Base-by-base conservation (phyloP, 1,140 invertebrate genomes). In the Teleopsis dalmanni region DNA sequence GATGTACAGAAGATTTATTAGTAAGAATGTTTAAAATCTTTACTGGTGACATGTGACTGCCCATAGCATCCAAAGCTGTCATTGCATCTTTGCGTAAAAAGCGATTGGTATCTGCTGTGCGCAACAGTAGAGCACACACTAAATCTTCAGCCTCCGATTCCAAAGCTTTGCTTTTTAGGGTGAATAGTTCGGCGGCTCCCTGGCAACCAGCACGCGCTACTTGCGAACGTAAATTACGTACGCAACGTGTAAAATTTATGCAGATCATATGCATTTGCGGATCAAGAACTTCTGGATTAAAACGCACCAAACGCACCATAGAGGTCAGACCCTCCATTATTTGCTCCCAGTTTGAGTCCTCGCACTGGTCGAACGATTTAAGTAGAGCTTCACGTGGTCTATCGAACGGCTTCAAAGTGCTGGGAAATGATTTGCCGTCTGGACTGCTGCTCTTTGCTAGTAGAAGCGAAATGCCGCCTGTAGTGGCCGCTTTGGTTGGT, bases 111-210 rank as follows among this genome's bases (percentile, higher is more conserved):
- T 97, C 94, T 0, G 89, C 88, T 31, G 88, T 88, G 56, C 92
- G 83, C 51, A 88, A 83, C 14, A 98, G 72, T 21, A 98, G 70
- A 7, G 85, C 80, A 18, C 78, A 80, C 0, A 83, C 81, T 47
- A 92, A 79, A 56, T 91, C 88, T 59, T 97, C 94, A 16, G 91
- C 70, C 70, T 97, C 93, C 75, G 90, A 63, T 43, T 96, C 92
- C 55, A 94, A 77, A 13, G 73, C 75, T 53, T 81, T 83, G 42
- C 78, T 83, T 64, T 80, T 79, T 10, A 79, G 66, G 1, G 73
- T 68, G 67, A 93, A 95, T 52, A 95, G 63, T 44, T 92, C 82
- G 1, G 81, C 80, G 8, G 91, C 75, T 6, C 86, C 81, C 34
- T 82, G 76, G 59, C 93, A 94, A 6, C 91, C 88, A 11, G 84